Evolutionary conservation across 2,797 vertebrate genomes (phyloP), one percentile per base, ranked within the genome.

Genomic region (Phoxinus dragarum): DNA sequence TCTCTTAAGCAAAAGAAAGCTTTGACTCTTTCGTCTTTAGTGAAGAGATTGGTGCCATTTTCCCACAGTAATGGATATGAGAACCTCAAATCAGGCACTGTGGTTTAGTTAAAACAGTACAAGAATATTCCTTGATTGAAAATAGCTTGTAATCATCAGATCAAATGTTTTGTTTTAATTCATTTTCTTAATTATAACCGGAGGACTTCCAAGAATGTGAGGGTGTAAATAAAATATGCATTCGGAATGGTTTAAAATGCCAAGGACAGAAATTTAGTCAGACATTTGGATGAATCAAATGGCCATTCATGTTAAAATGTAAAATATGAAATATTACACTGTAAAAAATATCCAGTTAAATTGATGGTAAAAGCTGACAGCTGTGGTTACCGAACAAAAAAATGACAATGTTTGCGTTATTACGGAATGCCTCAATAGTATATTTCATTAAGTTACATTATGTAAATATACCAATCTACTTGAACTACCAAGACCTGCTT

Each of bases 141-240:
- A 84, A 64, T 75, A 42, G 21, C 80, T 67, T 84, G 71, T 86
- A 81, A 86, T 88, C 40, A 86, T 67, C 80, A 76, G 54, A 68
- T 67, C 23, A 76, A 54, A 73, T 73, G 82, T 44, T 68, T 71
- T 83, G 80, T 79, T 81, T 47, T 44, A 73, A 38, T 56, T 84
- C 34, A 64, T 78, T 44, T 54, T 52, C 31, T 38, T 36, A 52
- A 67, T 66, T 67, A 36, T 69, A 69, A 56, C 23, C 1, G 1
- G 23, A 54, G 47, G 47, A 38, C 40, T 49, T 74, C 72, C 34
- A 76, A 83, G 73, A 61, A 23, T 52, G 44, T 84, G 59, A 68
- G n/a, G 12, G 56, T 10, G 31, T 59, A 11, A 71, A 56, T 68
- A 56, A 77, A 86, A 61, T 36, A 61, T 52, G 17, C 14, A 36